Base-by-base conservation (phyloP, 1,140 invertebrate genomes). In the Drosophila kikkawai region DNA sequence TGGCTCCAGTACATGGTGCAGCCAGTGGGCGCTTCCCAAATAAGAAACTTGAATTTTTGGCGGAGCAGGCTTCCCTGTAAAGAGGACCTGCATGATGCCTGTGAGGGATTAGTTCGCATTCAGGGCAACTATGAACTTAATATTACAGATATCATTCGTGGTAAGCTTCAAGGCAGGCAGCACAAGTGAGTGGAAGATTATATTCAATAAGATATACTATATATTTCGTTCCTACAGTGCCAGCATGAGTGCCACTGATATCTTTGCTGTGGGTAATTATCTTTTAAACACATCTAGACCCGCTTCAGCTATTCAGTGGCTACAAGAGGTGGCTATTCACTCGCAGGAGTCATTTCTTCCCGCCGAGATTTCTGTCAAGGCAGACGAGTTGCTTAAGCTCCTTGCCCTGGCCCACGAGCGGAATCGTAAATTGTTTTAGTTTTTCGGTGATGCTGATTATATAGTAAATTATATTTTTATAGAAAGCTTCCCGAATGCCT, bases 41-140 rank as follows among this genome's bases (percentile, higher is more conserved):
- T 91, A 95, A 94, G 94, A 51, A 96, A 96, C 19, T 91, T 94
- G 97, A 80, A 58, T 13, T 7, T 95, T 95, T 15, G 94, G 75
- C 94, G 94, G 36, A 93, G 94, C 42, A 95, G 96, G 91, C 96
- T 97, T 91, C 97, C 97, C 2, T 95, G 95, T 1, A 94, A 96
- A 56, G 96, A 97, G 92, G 98, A 99, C 93, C 93, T 99, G 39
- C 95, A 95, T 79, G 99, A 99, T 7, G 98, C 98, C 9, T 98
- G 98, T 13, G 95, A 96, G 17, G 98, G 98, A 26, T 94, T 99
- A 34, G 96, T 97, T 68, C 94, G 98, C 64, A 94, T 99, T 12
- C 98, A 99, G 93, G 97, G 98, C 83, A 98, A 97, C 4, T 99
- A 99, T 93, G 95, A 96, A 66, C 94, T 99, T 7, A 96, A 98